Evolutionary conservation across 2,888 invertebrate species (phyloP).

Genomic region (Meteorus colon): DNA sequence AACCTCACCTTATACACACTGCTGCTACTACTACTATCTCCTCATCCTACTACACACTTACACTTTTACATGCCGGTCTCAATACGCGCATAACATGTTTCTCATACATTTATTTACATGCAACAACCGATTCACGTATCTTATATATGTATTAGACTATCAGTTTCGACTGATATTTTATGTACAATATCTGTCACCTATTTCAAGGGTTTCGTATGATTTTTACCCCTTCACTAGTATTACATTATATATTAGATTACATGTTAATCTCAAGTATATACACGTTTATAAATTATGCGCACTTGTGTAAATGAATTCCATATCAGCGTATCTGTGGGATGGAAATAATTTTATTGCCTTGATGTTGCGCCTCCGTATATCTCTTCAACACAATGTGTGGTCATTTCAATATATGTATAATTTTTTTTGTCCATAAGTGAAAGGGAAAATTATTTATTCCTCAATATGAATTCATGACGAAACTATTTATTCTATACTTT

Average conservation of each 20-base stretch:
- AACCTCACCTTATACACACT: slow-evolving; percentile 66
- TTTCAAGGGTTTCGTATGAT: not conserved
- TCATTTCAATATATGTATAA: not conserved
- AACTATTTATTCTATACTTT: not conserved
- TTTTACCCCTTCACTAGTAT: not conserved
- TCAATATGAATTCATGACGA: not conserved
- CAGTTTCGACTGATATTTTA: not conserved
- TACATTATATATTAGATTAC: not conserved
- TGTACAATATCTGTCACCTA: slow-evolving; percentile 4
- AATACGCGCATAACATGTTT: not conserved
- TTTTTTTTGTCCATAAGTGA: not conserved
- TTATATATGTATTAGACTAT: not conserved
- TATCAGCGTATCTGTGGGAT: slow-evolving; percentile 1
- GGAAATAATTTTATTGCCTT: not conserved
- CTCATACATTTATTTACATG: slow-evolving; percentile 2
- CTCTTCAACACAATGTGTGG: not conserved
- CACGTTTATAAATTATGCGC: not conserved
- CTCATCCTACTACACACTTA: slow-evolving; percentile 35
- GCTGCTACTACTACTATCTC: slow-evolving; percentile 39
- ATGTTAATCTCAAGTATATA: not conserved
- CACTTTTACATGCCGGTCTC: slow-evolving; percentile 23
- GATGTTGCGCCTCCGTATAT: not conserved
- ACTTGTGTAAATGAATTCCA: not conserved
- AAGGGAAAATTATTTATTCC: slow-evolving; percentile 3
- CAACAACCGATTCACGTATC: slow-evolving; percentile 4